Evolutionary conservation across 2,797 vertebrate genomes (phyloP).

Genomic region (Megalops cyprinoides): DNA sequence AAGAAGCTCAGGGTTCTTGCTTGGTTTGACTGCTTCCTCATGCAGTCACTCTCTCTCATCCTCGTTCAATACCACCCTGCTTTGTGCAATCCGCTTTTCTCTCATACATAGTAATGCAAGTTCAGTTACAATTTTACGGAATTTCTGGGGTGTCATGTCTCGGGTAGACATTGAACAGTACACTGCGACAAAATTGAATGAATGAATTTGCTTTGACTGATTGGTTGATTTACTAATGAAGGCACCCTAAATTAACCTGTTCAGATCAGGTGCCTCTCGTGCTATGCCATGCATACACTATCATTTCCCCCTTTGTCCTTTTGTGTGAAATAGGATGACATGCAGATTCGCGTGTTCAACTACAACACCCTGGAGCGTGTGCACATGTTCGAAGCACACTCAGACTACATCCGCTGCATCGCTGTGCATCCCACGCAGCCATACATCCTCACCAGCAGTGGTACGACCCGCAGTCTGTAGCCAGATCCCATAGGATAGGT

Average conservation of each 20-base stretch:
- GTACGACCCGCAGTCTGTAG: slow-evolving; percentile 64
- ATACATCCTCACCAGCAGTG: slow-evolving; percentile 97
- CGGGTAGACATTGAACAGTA: no score
- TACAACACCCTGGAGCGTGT: slow-evolving; percentile 97
- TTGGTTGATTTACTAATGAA: neutral
- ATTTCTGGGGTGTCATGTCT: no score
- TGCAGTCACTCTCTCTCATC: no score
- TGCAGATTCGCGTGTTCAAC: slow-evolving; percentile 98
- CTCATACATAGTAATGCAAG: no score
- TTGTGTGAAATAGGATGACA: slow-evolving; percentile 83
- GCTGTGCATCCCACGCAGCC: slow-evolving; percentile 97
- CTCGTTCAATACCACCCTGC: no score
- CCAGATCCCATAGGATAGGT: neutral
- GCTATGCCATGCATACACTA: neutral
- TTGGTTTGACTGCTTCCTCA: no score
- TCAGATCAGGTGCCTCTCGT: neutral
- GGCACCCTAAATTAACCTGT: neutral
- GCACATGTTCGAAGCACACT: slow-evolving; percentile 98
- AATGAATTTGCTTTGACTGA: no score
- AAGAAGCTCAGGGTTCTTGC: neutral
- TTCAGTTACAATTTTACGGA: no score
- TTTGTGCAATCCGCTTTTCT: no score
- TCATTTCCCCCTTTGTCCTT: neutral
- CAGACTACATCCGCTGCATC: slow-evolving; percentile 96
- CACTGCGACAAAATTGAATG: no score